phyloP scores from a whole-genome alignment of 92 coral and sea anemone species.

The Porites cylindrica region DNA sequence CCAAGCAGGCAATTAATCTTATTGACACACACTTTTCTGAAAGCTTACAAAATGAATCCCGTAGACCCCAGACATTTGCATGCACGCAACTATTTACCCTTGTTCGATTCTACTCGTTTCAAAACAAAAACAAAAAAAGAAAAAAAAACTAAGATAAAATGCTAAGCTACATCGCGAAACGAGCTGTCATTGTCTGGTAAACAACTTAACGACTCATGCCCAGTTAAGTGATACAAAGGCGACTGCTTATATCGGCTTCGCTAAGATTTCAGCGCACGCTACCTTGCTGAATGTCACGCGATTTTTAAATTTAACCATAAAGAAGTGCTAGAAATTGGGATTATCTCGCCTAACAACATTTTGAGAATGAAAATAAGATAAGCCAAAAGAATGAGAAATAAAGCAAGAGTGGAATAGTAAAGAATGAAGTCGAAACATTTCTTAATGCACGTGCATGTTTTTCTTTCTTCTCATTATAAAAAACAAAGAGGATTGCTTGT shows the following conservation, averaged over 20 bases:
- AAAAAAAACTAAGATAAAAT: neutral
- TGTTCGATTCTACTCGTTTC: neutral
- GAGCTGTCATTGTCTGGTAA: conserved; percentile 33
- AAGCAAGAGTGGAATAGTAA: neutral
- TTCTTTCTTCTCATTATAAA: conserved; percentile 4
- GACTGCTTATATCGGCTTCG: conserved; percentile 49
- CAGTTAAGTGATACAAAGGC: conserved; percentile 48
- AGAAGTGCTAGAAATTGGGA: neutral
- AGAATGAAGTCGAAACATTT: neutral
- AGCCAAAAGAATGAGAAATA: neutral
- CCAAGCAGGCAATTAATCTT: neutral
- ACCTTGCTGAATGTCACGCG: conserved; percentile 40
- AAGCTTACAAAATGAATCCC: neutral
- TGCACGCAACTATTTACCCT: conserved; percentile 36
- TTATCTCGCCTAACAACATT: neutral
- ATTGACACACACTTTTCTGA: conserved; percentile 6
- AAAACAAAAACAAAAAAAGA: no score
- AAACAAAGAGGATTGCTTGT: conserved; percentile 18
- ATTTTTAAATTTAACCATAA: conserved; percentile 17
- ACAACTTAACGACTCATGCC: conserved; percentile 43
- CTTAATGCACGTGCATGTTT: neutral
- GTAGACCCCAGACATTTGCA: conserved; percentile 2
- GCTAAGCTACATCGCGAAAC: conserved; percentile 23
- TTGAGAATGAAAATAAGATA: neutral
- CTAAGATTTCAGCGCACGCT: conserved; percentile 42